Evolutionary conservation across 2,113 vertebrate species (phyloP), one percentile per base, ranked within the genome.

Genomic region (Apaloderma vittatum): DNA sequence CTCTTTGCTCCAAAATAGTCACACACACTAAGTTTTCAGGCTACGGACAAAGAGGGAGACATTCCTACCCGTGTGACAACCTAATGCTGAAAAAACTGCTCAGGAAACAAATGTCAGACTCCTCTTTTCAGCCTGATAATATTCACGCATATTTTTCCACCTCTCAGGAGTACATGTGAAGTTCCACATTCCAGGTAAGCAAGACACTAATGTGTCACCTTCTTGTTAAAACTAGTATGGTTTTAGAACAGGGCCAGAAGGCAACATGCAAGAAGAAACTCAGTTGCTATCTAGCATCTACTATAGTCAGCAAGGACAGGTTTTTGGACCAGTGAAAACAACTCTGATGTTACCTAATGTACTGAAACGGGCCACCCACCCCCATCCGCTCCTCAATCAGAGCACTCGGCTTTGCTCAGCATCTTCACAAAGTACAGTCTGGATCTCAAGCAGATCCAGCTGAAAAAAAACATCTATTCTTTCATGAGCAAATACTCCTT

Each of bases 131-230:
- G 59, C 22, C 26, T 67, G 19, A 55, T 37, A 9, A 86, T 21
- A 24, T 16, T 34, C 34, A 76, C 61, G 73, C 10, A 22, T 57
- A 1, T 76, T 62, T 86, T 76, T 61, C 23, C 19, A 43, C 13
- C 61, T 73, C 32, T 71, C 15, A 74, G 12, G 59, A 52, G 36
- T 43, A 63, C 7, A 7, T 9, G 9, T 65, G 63, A 88, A 48
- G 45, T 30, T 62, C 21, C 12, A 40, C 7, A 43, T 58, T 32
- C 8, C 45, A 80, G 11, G 8, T n/a, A 34, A 29, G 21, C 0
- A 0, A 6, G 2, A 9, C 36, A 57, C 9, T 22, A 40, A 23
- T 0, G 1, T 15, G 34, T 21, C 43, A 37, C 26, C 15, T 9
- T 59, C 45, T 48, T 57, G 11, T 58, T 89, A 54, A 30, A 74